Evolutionary conservation across 2,888 invertebrate species (phyloP), one percentile per base, ranked within the genome.

Genomic region (Eupithecia subumbrata): DNA sequence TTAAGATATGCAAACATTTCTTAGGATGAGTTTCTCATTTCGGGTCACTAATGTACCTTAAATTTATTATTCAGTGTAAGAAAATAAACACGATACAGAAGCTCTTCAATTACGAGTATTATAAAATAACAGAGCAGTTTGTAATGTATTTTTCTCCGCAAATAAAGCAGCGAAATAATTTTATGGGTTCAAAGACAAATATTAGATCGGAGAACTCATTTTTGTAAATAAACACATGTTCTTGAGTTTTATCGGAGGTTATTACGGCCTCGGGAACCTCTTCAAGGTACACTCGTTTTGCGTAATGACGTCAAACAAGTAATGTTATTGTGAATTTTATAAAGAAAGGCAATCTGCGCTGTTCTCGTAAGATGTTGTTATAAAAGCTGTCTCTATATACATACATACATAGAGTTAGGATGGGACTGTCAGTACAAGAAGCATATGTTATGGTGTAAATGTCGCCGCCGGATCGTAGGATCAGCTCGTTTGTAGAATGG

Each of bases 201-300:
- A 79, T 71, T 75, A 76, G 73, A 64, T 76, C 77, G 72, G 72
- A 79, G 72, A 73, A 78, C 78, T 73, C 79, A 76, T 78, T 78
- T 79, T 79, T 71, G 64, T 76, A 76, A 78, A 78, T 75, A 79
- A 76, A 76, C 76, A 79, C 78, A 76, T 76, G 72, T 77, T 73
- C 74, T 76, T 30, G 60, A 12, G 14, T 76, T 79, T 77, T 75
- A 77, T 79, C 78, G 76, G 74, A 76, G 68, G 77, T 77, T 78
- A 79, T 79, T 75, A 78, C 72, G n/a, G 77, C 7, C 64, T 64
- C 16, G 9, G 18, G 30, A 60, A 60, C 25, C 18, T 80, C 74
- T 68, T 66, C 73, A 56, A 18, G 70, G 73, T 60, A 72, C 79
- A 78, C 77, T 76, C 75, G 75, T 76, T 78, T 71, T 69, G 22